Evolutionary conservation across 2,797 vertebrate species (phyloP), one percentile per base, ranked within the genome.

Genomic region (Pagetopsis macropterus): DNA sequence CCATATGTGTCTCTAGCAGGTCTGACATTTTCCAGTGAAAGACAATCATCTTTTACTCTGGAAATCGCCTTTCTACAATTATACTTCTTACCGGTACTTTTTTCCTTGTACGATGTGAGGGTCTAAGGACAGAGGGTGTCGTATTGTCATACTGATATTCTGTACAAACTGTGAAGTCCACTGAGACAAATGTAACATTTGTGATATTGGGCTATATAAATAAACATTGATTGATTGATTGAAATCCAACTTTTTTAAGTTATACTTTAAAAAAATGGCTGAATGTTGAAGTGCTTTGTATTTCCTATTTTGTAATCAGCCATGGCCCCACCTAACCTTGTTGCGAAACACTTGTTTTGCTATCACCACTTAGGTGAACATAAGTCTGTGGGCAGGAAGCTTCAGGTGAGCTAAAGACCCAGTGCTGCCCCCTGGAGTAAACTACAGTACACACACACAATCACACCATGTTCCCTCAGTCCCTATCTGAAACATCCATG

Each of bases 361-460:
- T 76, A 0, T 14, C 52, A 67, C 45, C 17, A 19, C 41, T 62
- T 33, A 74, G 44, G 11, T 51, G 55, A 70, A 54, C 21, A 27
- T 43, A 13, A 67, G 15, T 31, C 59, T 0, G 40, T 31, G 3
- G 8, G 21, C 31, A 70, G 48, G 52, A 70, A 23, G n/a, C 50
- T 19, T 48, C 54, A 78, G 65, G 59, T 66, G 27, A n/a, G 50
- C 59, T 45, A 7, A 49, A 19, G 45, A 45, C 56, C 46, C 78
- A 65, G 68, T 78, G 58, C 81, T 83, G 87, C 80, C 87, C 71
- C 69, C 81, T 90, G 48, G 48, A 70, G 86, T 70, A 37, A 72
- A 72, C 33, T 72, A 10, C 10, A 5, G 0, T 65, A 60, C 19
- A 58, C 44, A 13, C 76, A 65, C 33, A 33, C 63, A 72, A 37